phyloP scores from a whole-genome alignment of 2,888 invertebrate species.

The Synanthedon formicaeformis region DNA sequence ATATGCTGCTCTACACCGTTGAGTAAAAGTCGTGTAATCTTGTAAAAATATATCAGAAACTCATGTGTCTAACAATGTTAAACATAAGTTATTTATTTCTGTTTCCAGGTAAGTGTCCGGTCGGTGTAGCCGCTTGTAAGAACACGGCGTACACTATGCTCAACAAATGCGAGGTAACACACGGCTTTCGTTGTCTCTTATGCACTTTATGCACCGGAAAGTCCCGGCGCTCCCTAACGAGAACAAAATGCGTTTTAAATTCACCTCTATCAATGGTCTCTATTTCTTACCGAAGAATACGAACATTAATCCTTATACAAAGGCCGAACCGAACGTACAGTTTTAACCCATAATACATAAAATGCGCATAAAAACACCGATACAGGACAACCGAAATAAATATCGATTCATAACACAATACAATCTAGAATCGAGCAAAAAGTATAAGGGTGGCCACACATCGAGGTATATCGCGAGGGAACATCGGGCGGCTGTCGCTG shows the following conservation, averaged over 20 bases:
- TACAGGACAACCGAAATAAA: conserved; percentile 52
- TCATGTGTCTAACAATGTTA: too few relatives aligned
- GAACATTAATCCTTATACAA: conserved; percentile 31
- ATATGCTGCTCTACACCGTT: too few relatives aligned
- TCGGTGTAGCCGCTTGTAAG: not conserved
- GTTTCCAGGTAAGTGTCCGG: conserved; percentile 47
- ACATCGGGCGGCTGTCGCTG: conserved; percentile 42
- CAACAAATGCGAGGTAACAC: conserved; percentile 12
- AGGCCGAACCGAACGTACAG: conserved; percentile 23
- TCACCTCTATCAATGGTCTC: conserved; percentile 11
- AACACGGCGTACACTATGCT: not conserved
- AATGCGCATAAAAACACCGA: conserved; percentile 41
- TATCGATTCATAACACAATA: conserved; percentile 66
- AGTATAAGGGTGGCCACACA: conserved; percentile 54
- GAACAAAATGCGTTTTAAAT: conserved; percentile 51
- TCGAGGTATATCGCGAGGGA: conserved; percentile 39
- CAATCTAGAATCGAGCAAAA: conserved; percentile 60
- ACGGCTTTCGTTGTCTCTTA: not conserved
- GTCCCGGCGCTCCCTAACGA: conserved; percentile 30
- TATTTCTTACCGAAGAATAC: conserved; percentile 21
- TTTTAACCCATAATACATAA: conserved; percentile 27
- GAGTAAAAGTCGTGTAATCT: too few relatives aligned
- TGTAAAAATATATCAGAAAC: too few relatives aligned
- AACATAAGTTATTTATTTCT: conserved; percentile 10
- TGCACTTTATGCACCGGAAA: not conserved